phyloP scores from a whole-genome alignment of 1,140 invertebrate genomes.

The Sitophilus oryzae region DNA sequence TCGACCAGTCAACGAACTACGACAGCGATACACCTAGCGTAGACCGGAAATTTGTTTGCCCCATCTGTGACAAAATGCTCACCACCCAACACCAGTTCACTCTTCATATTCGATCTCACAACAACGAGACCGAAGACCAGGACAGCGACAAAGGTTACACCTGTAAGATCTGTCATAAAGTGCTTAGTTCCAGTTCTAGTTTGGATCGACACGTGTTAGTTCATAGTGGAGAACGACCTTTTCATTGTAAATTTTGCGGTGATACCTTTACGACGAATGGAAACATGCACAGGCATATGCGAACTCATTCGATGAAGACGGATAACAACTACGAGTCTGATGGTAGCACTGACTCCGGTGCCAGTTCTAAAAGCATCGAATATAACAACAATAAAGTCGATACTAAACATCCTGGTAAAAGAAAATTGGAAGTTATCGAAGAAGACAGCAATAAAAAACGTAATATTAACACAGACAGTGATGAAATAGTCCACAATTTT shows the following conservation, averaged over 20 bases:
- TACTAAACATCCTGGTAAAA: slow-evolving; percentile 28
- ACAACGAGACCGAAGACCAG: slow-evolving; percentile 46
- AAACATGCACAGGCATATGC: slow-evolving; percentile 80
- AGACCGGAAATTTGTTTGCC: slow-evolving; percentile 52
- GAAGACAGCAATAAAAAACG: slow-evolving; percentile 28
- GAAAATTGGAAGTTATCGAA: slow-evolving; percentile 32
- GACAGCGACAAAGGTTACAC: slow-evolving; percentile 48
- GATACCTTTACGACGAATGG: slow-evolving; percentile 83
- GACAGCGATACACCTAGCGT: slow-evolving; percentile 40
- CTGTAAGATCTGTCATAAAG: slow-evolving; percentile 51
- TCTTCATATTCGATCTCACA: slow-evolving; percentile 62
- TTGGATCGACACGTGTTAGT: slow-evolving; percentile 69
- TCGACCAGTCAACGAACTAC: slow-evolving; percentile 24
- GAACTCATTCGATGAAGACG: slow-evolving; percentile 56
- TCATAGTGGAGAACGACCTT: slow-evolving; percentile 69
- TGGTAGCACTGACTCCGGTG: slow-evolving; percentile 41
- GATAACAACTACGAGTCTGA: slow-evolving; percentile 47
- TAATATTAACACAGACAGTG: slow-evolving; percentile 20
- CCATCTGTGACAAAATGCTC: slow-evolving; percentile 57
- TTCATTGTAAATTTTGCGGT: slow-evolving; percentile 71
- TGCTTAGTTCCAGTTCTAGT: slow-evolving; percentile 70
- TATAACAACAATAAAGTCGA: slow-evolving; percentile 44
- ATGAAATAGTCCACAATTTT: slow-evolving; percentile 31
- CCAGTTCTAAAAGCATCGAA: slow-evolving; percentile 38
- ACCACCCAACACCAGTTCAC: slow-evolving; percentile 61